Percentiles rank a stretch among this genome's conserved stretches.
These are phyloP conservation scores for Dendrolimus punctatus DNA, from an alignment of 1,140 invertebrate species.

Conservation along the genomic window DNA sequence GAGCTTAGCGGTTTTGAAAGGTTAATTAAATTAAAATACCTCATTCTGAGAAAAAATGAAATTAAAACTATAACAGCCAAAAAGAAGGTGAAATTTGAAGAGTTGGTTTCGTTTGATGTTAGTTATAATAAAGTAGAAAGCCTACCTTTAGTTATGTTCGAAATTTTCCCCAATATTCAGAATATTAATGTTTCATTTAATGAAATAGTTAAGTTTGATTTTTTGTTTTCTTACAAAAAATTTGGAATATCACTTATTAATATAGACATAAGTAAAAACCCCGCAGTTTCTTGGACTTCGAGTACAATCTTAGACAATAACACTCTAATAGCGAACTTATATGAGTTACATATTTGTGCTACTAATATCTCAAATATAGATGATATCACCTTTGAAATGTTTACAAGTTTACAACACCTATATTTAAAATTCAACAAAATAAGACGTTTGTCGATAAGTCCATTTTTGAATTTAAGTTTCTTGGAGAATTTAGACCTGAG, in stretches of 20 bases:
- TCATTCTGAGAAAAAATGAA: conserved; percentile 61
- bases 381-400: conserved; percentile 50
- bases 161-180: conserved; percentile 57
- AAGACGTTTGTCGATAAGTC: conserved; percentile 53
- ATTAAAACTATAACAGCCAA: conserved; percentile 45
- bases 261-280: conserved; percentile 59
- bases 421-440: conserved; percentile 61
- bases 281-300: conserved; percentile 38
- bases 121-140: conserved; percentile 53
- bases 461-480: conserved; percentile 48
- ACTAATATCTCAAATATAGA: conserved; percentile 58
- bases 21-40: conserved; percentile 48
- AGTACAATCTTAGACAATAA: conserved; percentile 35
- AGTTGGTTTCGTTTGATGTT: conserved; percentile 50
- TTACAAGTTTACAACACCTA: conserved; percentile 53
- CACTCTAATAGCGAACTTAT: conserved; percentile 44
- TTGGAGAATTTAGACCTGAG: conserved; percentile 72
- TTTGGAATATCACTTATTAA: conserved; percentile 43
- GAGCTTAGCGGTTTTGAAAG: conserved; percentile 56
- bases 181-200: conserved; percentile 60
- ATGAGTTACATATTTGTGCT: conserved; percentile 54
- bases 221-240: conserved; percentile 42
- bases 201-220: conserved; percentile 50
- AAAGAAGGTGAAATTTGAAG: conserved; percentile 44
- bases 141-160: conserved; percentile 46